Evolutionary conservation across 2,797 vertebrate species (phyloP), one percentile per base, ranked within the genome.

Genomic region (Picus viridis): DNA sequence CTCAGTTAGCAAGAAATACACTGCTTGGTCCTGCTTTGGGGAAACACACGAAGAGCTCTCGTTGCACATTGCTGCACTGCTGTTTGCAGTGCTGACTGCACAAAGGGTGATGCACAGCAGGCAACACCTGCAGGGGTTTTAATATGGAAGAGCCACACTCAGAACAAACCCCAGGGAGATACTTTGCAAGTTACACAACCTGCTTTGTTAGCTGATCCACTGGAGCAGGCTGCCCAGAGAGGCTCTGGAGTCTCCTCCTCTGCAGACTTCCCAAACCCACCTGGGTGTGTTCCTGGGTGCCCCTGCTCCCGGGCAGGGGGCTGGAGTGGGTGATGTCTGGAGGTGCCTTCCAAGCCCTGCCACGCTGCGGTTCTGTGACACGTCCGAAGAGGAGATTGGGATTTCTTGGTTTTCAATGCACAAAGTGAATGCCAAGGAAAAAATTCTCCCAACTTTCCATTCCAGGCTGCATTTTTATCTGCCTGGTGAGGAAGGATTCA

Each of bases 161-260:
- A 92, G 34, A 49, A 78, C 83, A 89, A 90, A 94, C 41, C 63
- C 30, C 83, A 94, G 96, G 80, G 61, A 73, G 69, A 73, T 59
- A 83, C 83, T 94, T 93, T 95, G 45, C 56, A 93, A 97, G 81
- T 71, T 53, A 67, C 30, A 47, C 74, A 80, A 77, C 91, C 63
- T 79, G 32, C 69, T 96, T 88, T 78, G 70, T 23, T 92, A 59
- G 93, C 68, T 94, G 81, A 79, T 9, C 18, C 45, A 45, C 45
- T 45, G 45, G 18, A 45, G 18, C 45, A 45, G 45, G 45, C 45
- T 45, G 16, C 45, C 45, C 45, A 47, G 19, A 41, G 41, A 41
- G 41, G 41, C 12, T 41, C 11, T 41, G 39, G 39, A 41, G 39
- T 41, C 41, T 41, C 19, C 45, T 20, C 18, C 45, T 47, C 45